Evolutionary conservation across 2,888 invertebrate species (phyloP), one percentile per base, ranked within the genome.

Genomic region (Pseudococcus longispinus): DNA sequence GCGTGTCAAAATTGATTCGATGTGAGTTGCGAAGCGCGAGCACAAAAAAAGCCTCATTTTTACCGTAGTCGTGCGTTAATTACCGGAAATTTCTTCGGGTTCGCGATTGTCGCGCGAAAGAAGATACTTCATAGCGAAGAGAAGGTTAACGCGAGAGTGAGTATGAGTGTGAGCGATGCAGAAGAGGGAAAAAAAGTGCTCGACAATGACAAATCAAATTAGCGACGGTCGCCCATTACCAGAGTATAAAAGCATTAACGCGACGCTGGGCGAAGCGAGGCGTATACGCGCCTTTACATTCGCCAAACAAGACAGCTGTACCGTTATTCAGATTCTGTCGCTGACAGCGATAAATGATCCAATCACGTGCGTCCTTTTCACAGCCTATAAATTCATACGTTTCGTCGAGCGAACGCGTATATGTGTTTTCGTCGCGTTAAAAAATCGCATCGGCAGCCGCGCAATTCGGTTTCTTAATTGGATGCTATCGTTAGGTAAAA

Each of bases 201-300:
- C 84, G 84, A 84, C 84, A 84, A 60, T 84, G 84, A 84, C 55
- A 84, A 84, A 84, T 84, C 84, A 84, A 84, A 84, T 84, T 84
- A 84, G 55, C 26, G 55, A 60, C 83, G 51, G 51, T 55, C 51
- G 46, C 84, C 60, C 84, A 84, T 37, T 84, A 84, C 60, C 60
- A 20, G 84, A 51, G 46, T 46, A 84, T 84, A 55, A 84, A 51
- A 60, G 84, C 84, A 84, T 84, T 84, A 51, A 60, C 26, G 18
- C 11, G 32, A 32, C 26, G 46, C 18, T 26, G 18, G n/a, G 2
- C n/a, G 60, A 84, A 60, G 32, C 18, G 84, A 60, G 51, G 20
- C 20, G 70, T 42, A 42, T 9, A 9, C 60, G 60, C 77, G 20
- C 20, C 77, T 42, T 42, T 42, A 42, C 84, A 37, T 60, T 60